phyloP scores from a whole-genome alignment of 2,888 invertebrate genomes.

The Steinernema carpocapsae region DNA sequence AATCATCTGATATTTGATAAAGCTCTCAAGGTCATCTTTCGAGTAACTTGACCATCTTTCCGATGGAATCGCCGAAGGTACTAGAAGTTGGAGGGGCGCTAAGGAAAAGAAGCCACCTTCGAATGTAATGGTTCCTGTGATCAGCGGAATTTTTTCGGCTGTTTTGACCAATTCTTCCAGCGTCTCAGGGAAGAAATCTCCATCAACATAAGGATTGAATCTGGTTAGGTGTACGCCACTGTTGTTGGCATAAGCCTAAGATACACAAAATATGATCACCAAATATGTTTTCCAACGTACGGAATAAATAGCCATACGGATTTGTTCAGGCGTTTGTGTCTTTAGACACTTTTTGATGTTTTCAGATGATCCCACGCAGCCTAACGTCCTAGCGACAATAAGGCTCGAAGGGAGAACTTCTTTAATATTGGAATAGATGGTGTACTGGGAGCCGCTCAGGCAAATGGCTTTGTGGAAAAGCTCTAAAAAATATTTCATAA shows the following conservation, averaged over 20 bases:
- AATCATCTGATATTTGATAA: no score
- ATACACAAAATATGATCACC: no score
- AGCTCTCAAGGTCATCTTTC: neutral
- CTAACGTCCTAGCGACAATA: slow-evolving; percentile 42
- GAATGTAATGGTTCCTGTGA: slow-evolving; percentile 54
- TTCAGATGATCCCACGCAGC: slow-evolving; percentile 43
- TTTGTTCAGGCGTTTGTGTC: slow-evolving; percentile 45
- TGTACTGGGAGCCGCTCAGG: slow-evolving; percentile 51
- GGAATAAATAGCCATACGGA: slow-evolving; percentile 43
- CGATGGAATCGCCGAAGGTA: neutral
- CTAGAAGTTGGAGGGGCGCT: neutral
- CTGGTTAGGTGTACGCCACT: slow-evolving; percentile 19
- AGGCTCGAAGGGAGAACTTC: slow-evolving; percentile 43
- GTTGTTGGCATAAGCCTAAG: neutral
- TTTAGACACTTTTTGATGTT: slow-evolving; percentile 50
- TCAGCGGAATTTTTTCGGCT: slow-evolving; percentile 52
- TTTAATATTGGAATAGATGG: slow-evolving; percentile 51
- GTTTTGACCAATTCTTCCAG: slow-evolving; percentile 43
- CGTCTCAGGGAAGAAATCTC: slow-evolving; percentile 50
- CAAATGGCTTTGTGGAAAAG: slow-evolving; percentile 52
- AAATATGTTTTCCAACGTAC: no score
- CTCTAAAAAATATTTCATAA: slow-evolving; percentile 40
- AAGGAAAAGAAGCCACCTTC: slow-evolving; percentile 47
- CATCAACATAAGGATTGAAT: slow-evolving; percentile 55
- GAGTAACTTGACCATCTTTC: neutral